Percentiles rank a stretch among this genome's conserved stretches.
These are phyloP conservation scores for Apis mellifera DNA, from an alignment of 1,140 invertebrate species.

Conservation along the genomic window Amel_HAv3.1 CM009931.2:20821501-20822000, in stretches of 20 bases:
- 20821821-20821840: slow-evolving; percentile 85
- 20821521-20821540: too few species aligned
- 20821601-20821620: too few species aligned
- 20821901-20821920: slow-evolving; percentile 82
- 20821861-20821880: slow-evolving; percentile 78
- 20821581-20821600: background rate
- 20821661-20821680: background rate
- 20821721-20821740: slow-evolving; percentile 92
- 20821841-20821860: slow-evolving; percentile 83
- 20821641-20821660: too few species aligned
- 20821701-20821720: background rate
- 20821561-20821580: background rate
- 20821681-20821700: too few species aligned
- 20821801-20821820: slow-evolving; percentile 88
- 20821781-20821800: slow-evolving; percentile 88
- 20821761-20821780: slow-evolving; percentile 85
- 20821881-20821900: slow-evolving; percentile 81
- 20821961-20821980: slow-evolving; percentile 91
- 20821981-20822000: slow-evolving; percentile 90
- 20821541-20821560: background rate
- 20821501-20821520: too few species aligned
- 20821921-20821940: slow-evolving; percentile 87
- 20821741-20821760: slow-evolving; percentile 87
- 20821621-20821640: too few species aligned
- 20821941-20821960: slow-evolving; percentile 90